Base-by-base conservation (phyloP, 2,113 vertebrate species). In the Colossoma macropomum region DNA sequence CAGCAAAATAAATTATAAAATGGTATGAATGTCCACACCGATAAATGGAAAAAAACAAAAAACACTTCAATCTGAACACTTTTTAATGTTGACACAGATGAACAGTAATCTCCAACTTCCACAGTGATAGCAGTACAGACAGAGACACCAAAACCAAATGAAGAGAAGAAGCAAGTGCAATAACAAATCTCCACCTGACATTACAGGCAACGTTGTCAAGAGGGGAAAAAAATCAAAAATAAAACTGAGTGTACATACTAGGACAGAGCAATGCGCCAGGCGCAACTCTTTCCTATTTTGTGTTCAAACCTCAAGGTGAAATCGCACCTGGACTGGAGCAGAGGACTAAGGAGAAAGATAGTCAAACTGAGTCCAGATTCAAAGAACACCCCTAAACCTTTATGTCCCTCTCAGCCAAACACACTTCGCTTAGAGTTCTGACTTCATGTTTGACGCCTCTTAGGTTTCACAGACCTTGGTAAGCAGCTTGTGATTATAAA, bases 31-130 rank as follows among this genome's bases (percentile, higher is more conserved):
- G 59, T 17, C 5, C 50, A 56, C 10, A 50, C n/a, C 17, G 69
- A 45, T 23, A 45, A 76, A 68, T 45, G 10, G 38, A 8, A 30
- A 23, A 63, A 25, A 48, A 52, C 19, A 32, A 38, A 0, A 9
- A 13, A 15, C 71, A 8, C 1, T 91, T 76, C 84, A 88, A 88
- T 91, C 87, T 89, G 85, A 91, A 93, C 89, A 94, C 87, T 93
- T 84, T 45, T 93, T 93, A 93, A 89, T 95, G 86, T 91, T 85
- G 91, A 91, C 88, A 92, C 84, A 90, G 88, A 86, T 89, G 82
- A 88, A 89, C 89, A 89, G 87, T 90, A 87, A 90, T 92, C 88
- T 90, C 91, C 81, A 85, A 83, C 82, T 84, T 87, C 84, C 71
- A 91, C 85, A 90, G 74, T 82, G 73, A 72, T 71, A 80, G 69